These are phyloP conservation scores for Halichondria panicea DNA, from an alignment of 37 sponge, comb jelly and placozoan species.

Conservation along the genomic window DNA sequence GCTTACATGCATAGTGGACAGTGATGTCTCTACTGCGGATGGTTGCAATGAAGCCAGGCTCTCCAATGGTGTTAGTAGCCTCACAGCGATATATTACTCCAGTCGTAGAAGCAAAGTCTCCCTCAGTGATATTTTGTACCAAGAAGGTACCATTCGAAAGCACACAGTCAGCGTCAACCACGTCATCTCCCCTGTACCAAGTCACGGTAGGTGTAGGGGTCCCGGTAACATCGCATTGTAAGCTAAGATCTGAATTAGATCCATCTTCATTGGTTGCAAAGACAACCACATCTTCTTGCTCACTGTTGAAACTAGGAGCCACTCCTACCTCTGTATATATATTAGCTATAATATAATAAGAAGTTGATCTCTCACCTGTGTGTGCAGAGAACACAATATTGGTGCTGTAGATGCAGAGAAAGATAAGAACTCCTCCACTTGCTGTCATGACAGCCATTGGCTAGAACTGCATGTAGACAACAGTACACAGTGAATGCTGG, in stretches of 20 bases:
- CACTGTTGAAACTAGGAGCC: not conserved
- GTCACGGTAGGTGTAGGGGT: constrained; percentile 35
- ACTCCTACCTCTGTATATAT: not conserved
- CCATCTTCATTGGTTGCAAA: not conserved
- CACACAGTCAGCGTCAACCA: not conserved
- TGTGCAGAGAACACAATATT: no score
- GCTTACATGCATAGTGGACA: constrained; percentile 42
- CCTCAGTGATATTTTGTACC: constrained; percentile 41
- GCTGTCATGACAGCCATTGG: no score
- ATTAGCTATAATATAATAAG: no score
- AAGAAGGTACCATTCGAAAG: no score
- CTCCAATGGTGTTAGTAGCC: constrained; percentile 45
- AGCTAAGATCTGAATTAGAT: not conserved
- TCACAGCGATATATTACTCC: constrained; percentile 54
- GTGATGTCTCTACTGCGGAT: constrained; percentile 47
- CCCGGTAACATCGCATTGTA: constrained; percentile 46
- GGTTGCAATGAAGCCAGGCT: constrained; percentile 6
- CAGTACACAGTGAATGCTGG: no score
- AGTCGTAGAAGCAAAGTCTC: constrained; percentile 6
- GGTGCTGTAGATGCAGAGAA: no score
- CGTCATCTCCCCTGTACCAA: constrained; percentile 25
- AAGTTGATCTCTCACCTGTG: no score
- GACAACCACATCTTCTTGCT: constrained; percentile 28
- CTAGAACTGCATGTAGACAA: no score
- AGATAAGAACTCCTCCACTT: no score